Base-by-base conservation (phyloP, 2,888 invertebrate species). In the Ectemnius continuus region DNA sequence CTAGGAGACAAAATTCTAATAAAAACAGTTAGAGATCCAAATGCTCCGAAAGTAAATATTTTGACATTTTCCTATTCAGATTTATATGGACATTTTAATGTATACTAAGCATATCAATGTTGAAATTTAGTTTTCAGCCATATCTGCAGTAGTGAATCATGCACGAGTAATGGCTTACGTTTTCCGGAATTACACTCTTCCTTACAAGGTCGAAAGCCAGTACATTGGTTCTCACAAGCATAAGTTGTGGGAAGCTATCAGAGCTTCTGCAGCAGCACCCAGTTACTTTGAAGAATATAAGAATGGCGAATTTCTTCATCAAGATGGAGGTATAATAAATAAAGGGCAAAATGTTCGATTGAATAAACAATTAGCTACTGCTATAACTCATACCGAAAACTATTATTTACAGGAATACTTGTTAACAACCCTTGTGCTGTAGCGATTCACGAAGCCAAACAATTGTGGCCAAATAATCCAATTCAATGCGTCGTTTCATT, bases 211-310 rank as follows among this genome's bases (percentile, higher is more conserved):
- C 23, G 94, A 94, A 79, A 94, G 95, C 79, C 93, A 94, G 86
- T 94, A 96, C 90, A 93, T 93, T 70, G 97, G 97, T 61, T 94
- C 94, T 63, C 92, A 93, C 80, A 92, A 94, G 74, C 94, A 95
- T 79, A 92, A 92, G 80, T 91, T 97, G 70, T 97, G 97, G 97
- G 95, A 97, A 91, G 96, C 96, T 14, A 95, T 97, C 28, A 92
- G 97, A 80, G 98, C 98, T 0, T 97, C 97, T 0, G 96, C 97
- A 58, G 97, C 98, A 59, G 98, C 98, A 4, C 98, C 98, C 2
- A 96, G 96, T 0, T 97, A 97, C 92, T 98, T 97, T 92, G 94
- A 95, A 87, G 97, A 97, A 91, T 96, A 94, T 87, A 92, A 93
- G 79, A 91, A 95, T 20, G 94, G 94, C 69, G 94, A 94, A 11